Evolutionary conservation across 2,888 invertebrate species (phyloP), one percentile per base, ranked within the genome.

Genomic region (Allygus modestus): DNA sequence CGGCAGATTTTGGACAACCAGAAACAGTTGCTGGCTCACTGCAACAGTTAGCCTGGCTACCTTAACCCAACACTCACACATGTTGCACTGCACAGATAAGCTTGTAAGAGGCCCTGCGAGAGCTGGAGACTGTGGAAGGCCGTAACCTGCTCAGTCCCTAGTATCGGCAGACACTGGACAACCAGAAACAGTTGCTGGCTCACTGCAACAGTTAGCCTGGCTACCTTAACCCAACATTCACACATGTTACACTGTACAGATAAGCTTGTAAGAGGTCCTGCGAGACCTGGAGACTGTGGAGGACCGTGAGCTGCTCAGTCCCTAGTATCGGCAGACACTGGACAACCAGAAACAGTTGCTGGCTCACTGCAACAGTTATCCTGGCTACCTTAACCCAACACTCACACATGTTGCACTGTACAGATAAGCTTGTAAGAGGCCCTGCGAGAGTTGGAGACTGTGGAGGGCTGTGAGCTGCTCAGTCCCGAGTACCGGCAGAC

Each of bases 261-360:
- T 51, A 2, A 15, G 51, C 15, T 17, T 51, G 51, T 17, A 11
- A 15, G 51, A 51, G 84, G 92, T 92, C 0, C 88, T 93, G 54
- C 90, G 93, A 90, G 94, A 95, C 89, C 90, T 95, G 54, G 93
- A 94, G 89, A 91, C 93, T 11, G 92, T 93, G 88, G 94, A 94
- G 88, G 90, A 90, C 58, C 89, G 89, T 9, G 43, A 86, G 41
- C 84, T 85, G 88, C 87, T 95, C 84, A 92, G 94, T 5, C 90
- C 92, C 0, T 94, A 94, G 88, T 94, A 94, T 88, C 91, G 91
- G 87, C 90, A 92, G 84, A 92, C 95, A 51, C 89, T 95, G 71
- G 90, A 91, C 20, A 91, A 93, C 87, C 92, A 94, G 83, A 93
- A 93, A 79, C 90, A 91, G 83, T 89, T 94, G 4, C 90, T 91